Evolutionary conservation across 2,797 vertebrate species (phyloP), one percentile per base, ranked within the genome.

Genomic region (Gymnocypris eckloni): DNA sequence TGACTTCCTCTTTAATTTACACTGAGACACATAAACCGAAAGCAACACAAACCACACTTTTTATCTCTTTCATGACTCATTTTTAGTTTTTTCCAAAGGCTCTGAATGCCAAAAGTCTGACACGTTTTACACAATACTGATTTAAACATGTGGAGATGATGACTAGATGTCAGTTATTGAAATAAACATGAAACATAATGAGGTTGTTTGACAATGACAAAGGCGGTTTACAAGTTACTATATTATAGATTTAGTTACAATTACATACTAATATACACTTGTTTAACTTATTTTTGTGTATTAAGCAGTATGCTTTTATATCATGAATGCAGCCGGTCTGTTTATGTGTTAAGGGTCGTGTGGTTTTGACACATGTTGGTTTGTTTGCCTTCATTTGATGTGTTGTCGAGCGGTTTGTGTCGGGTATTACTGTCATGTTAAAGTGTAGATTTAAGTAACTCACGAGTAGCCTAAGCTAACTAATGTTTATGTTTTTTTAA

Each of bases 391-490:
- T n/a, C 37, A 20, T 77, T 15, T 56, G 50, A 77, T 77, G 50
- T 39, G 33, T n/a, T 22, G 28, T 54, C 3, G 75, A 39, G 11
- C 11, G 6, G 33, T 77, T 76, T 39, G 50, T 56, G 33, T 77
- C 4, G 1, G 45, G 56, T 39, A n/a, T 56, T 20, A 20, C 33
- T 22, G 33, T 56, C 50, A 39, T n/a, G 28, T 39, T 54, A 13
- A 20, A 3, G 28, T 76, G 28, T 54, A 54, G 48, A 76, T 52
- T 71, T 85, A 28, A 76, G 33, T 2, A 52, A 52, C 20, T 6
- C 10, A 52, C 41, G 10, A 28, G 2, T 72, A 69, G 89, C 89
- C 93, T 90, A 90, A 92, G 94, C 88, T 95, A 94, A 95, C 92
- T 89, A 87, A 81, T 90, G 37, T 83, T 37, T 82, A 56, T 87